These are phyloP conservation scores for Puntigrus tetrazona DNA, from an alignment of 2,113 vertebrate genomes.

Conservation along the genomic window DNA sequence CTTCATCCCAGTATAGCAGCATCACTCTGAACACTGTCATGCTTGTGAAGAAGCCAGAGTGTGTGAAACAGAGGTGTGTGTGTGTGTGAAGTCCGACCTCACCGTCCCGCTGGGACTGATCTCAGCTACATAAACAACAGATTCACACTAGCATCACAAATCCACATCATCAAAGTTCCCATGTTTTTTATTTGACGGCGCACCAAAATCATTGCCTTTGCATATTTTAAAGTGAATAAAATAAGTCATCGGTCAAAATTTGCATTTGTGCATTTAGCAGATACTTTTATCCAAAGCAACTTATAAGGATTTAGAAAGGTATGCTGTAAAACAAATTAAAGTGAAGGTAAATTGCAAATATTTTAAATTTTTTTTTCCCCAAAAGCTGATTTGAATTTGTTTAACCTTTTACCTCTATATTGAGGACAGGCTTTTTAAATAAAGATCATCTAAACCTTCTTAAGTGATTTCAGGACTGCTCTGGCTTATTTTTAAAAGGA, in stretches of 20 bases:
- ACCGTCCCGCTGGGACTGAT: not conserved
- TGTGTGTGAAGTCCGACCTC: constrained; percentile 2
- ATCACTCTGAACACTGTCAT: not conserved
- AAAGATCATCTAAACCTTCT: not conserved
- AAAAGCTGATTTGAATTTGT: not conserved
- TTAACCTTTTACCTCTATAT: not conserved
- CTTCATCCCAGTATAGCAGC: constrained; percentile 20
- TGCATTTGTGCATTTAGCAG: not conserved
- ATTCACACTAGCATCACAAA: not conserved
- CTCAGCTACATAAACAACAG: constrained; percentile 21
- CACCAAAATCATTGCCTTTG: not conserved
- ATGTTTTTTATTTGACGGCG: not conserved
- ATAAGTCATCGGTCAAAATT: not conserved
- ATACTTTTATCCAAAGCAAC: not conserved
- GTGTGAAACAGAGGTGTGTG: constrained; percentile 21
- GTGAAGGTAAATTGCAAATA: not conserved
- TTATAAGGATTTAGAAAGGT: not conserved
- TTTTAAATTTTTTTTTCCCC: not conserved
- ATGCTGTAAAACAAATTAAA: not conserved
- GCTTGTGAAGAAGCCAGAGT: not conserved
- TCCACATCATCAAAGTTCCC: not conserved
- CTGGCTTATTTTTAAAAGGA: too few species aligned
- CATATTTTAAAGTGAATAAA: not conserved
- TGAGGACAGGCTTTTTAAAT: not conserved
- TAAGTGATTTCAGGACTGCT: not conserved